A percentile compares a stretch with the other conserved stretches of the same genome.
phyloP scores from a whole-genome alignment of 2,113 vertebrate species.

The Phylloscopus trochilus region DNA sequence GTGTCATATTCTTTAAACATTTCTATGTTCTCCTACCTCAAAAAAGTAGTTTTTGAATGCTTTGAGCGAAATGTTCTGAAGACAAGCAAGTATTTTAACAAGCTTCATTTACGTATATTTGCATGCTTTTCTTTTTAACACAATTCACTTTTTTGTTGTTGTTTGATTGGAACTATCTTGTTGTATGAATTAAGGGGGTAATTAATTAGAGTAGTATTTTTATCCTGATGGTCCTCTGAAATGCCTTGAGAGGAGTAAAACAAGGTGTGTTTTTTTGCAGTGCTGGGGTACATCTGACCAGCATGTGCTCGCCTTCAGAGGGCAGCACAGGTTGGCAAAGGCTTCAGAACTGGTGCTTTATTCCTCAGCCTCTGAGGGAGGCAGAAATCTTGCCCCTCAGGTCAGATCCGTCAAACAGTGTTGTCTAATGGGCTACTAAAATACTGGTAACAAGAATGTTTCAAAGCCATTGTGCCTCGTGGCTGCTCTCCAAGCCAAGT shows the following conservation, averaged over 20 bases:
- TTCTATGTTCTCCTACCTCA: not conserved
- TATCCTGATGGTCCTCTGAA: not conserved
- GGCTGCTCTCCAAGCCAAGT: not conserved
- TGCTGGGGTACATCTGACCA: not conserved
- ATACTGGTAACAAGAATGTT: not conserved
- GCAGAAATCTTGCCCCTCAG: not conserved
- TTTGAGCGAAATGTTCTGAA: not conserved
- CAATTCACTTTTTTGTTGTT: not conserved
- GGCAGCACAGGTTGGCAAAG: not conserved
- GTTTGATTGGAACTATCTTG: not conserved
- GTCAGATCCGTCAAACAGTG: not conserved
- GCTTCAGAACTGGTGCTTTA: not conserved
- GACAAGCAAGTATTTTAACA: accelerated
- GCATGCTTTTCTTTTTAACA: not conserved
- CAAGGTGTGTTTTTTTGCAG: not conserved
- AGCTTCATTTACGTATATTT: not conserved
- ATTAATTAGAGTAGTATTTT: not conserved
- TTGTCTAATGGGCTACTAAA: not conserved
- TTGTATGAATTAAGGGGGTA: not conserved
- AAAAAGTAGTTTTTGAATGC: not conserved
- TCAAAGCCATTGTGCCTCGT: not conserved
- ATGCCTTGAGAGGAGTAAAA: not conserved
- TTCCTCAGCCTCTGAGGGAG: accelerated
- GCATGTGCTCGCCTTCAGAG: not conserved
- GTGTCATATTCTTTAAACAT: not conserved